phyloP scores from a whole-genome alignment of 2,888 invertebrate genomes.

The Galeopsomyia nigrocyanea region DNA sequence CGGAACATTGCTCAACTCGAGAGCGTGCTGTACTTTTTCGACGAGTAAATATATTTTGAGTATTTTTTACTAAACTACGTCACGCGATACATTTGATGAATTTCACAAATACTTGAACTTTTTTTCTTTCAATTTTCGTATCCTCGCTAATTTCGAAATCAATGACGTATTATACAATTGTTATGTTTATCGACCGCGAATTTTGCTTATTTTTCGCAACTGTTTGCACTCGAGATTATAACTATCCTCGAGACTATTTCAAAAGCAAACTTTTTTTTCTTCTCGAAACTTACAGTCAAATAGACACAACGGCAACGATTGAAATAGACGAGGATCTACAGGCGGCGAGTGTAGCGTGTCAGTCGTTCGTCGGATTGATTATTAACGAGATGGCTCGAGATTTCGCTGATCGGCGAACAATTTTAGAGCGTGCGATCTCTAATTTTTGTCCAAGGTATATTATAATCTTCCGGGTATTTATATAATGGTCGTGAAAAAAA shows the following conservation, averaged over 20 bases:
- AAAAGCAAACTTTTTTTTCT: too few species aligned
- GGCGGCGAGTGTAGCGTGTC: conserved; percentile 58
- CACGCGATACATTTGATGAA: too few species aligned
- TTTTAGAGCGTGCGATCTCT: conserved; percentile 50
- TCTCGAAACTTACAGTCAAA: too few species aligned
- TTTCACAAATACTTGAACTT: not conserved
- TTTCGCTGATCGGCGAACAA: conserved; percentile 39
- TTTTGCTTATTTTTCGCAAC: too few species aligned
- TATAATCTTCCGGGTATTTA: not conserved
- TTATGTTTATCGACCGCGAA: too few species aligned
- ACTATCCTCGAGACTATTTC: too few species aligned
- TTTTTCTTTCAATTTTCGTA: too few species aligned
- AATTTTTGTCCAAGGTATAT: conserved; percentile 58
- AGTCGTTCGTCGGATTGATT: conserved; percentile 59
- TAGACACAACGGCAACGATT: conserved; percentile 21
- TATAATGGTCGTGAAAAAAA: not conserved
- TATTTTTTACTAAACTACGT: too few species aligned
- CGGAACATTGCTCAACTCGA: conserved; percentile 50
- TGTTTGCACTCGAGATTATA: too few species aligned
- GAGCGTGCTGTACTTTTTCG: conserved; percentile 49
- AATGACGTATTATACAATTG: too few species aligned
- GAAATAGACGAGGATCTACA: conserved; percentile 55
- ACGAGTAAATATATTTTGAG: conserved; percentile 45
- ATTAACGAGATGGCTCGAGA: conserved; percentile 55
- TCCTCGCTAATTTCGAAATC: too few species aligned